Evolutionary conservation across 2,888 invertebrate genomes (phyloP), one percentile per base, ranked within the genome.

Genomic region (Tenthredo mesomela): DNA sequence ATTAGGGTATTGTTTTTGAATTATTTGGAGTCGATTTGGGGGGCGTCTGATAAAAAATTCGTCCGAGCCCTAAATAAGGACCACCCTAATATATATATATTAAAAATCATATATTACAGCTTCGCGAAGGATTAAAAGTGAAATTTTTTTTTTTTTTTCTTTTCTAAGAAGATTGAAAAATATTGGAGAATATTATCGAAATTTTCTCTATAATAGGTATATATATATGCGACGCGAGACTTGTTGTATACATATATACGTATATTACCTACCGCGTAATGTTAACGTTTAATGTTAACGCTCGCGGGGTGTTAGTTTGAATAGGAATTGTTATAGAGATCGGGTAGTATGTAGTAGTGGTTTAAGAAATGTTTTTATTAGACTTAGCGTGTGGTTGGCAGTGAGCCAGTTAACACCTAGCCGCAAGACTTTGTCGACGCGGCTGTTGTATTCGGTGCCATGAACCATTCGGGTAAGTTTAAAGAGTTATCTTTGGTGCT

Each of bases 311-410:
- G 18, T 40, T n/a, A 18, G 80, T 58, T 80, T 78, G 78, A 80
- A 61, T 29, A 80, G 61, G 61, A 61, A 80, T 80, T 80, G 61
- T 58, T 67, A 10, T 65, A 10, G 47, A 29, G 67, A 10, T 25
- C 15, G 61, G 77, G 77, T 50, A n/a, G 29, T 10, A 54, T 54
- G 77, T 50, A n/a, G 29, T 10, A 54, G 80, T 54, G 54, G 65
- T 43, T 80, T 40, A 40, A 82, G 82, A 70, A 70, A 82, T 82
- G 67, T 82, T 82, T 80, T 82, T 82, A 82, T 82, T 82, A 67
- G 70, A 82, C 67, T 82, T 82, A 65, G 70, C 82, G 82, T 70
- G 65, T 50, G 29, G 82, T 47, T 82, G 70, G 70, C 82, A 82
- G 43, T 82, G 67, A 65, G 80, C 82, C 82, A 82, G 67, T 82